Base-by-base conservation (phyloP, 2,888 invertebrate genomes). In the Drosophila helvetica region DNA sequence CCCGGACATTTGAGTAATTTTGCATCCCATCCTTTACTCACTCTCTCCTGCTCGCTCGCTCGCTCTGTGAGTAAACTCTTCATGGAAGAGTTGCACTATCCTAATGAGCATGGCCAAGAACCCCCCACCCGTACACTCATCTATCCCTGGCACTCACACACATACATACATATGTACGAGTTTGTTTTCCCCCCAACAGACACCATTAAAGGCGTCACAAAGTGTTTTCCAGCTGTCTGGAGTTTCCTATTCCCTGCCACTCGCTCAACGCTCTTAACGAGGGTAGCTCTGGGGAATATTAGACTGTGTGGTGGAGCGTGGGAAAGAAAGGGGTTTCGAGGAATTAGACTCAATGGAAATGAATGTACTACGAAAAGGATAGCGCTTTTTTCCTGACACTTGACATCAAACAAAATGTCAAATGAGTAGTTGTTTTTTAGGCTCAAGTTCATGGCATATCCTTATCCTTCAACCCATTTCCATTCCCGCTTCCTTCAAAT, bases 81-180 rank as follows among this genome's bases (percentile, higher is more conserved):
- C 54, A 62, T 54, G 58, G 59, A 46, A 69, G 79, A 69, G 75
- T 42, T 66, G 64, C 77, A 74, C 60, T 50, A 72, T 86, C 60
- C 88, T 88, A 83, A 88, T 83, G 83, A 86, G 86, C 76, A 69
- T 42, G 64, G 66, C 51, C 38, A 38, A 50, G 25, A 57, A 19
- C 17, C 15, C 12, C 4, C 12, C 1, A 5, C 33, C 33, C 38
- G 3, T 15, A 15, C 38, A 38, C 38, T 4, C 33, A 10, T 30
- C 30, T 9, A 30, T 33, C 9, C 45, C 12, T 30, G n/a, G n/a
- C 51, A 17, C 27, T 15, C 60, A n/a, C 45, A 25, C 42, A 43
- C 46, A 42, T 45, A 54, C 30, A 45, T 45, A 42, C n/a, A 45
- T 50, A 42, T 19, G 27, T 15, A 18, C 25, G 6, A 30, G 10